These are phyloP conservation scores for Bursaphelenchus mucronatus DNA, from an alignment of 1,140 invertebrate genomes.

Conservation along the genomic window DNA sequence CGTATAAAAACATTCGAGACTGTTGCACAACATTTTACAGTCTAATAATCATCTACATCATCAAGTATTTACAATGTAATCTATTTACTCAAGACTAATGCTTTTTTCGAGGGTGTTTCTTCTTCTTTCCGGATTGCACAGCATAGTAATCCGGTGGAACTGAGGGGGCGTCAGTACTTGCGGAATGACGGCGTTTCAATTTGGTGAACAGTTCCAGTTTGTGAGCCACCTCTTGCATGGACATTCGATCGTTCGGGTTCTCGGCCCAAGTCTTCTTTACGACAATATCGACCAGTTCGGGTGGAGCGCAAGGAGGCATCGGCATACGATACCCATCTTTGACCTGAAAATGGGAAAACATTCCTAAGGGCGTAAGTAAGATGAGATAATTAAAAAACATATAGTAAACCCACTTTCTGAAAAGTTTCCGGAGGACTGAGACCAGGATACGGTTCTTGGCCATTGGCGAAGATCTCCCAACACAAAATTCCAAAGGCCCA, in stretches of 20 bases:
- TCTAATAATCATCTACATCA: too few species aligned
- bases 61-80: too few species aligned
- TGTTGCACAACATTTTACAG: too few species aligned
- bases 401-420: background rate
- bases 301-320: constrained; percentile 24
- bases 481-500: constrained; percentile 35
- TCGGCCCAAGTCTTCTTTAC: constrained; percentile 7
- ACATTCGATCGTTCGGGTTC: constrained; percentile 15
- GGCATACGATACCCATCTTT: constrained; percentile 29
- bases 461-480: constrained; percentile 42
- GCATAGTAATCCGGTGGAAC: too few species aligned
- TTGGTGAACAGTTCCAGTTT: constrained; percentile 3
- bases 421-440: constrained; percentile 24
- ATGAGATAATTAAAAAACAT: too few species aligned
- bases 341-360: constrained; percentile 20
- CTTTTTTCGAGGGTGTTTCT: too few species aligned
- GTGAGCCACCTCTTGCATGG: constrained; percentile 21
- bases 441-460: constrained; percentile 32
- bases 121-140: too few species aligned
- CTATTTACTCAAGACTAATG: too few species aligned
- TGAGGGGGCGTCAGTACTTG: too few species aligned
- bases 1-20: too few species aligned
- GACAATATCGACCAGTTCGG: constrained; percentile 5
- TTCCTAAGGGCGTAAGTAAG: background rate
- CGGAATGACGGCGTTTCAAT: constrained; percentile 3